Percentiles rank a stretch among this genome's conserved stretches.
Evolutionary conservation across 2,888 invertebrate species (phyloP).

Genomic region (Cynaeus angustus): DNA sequence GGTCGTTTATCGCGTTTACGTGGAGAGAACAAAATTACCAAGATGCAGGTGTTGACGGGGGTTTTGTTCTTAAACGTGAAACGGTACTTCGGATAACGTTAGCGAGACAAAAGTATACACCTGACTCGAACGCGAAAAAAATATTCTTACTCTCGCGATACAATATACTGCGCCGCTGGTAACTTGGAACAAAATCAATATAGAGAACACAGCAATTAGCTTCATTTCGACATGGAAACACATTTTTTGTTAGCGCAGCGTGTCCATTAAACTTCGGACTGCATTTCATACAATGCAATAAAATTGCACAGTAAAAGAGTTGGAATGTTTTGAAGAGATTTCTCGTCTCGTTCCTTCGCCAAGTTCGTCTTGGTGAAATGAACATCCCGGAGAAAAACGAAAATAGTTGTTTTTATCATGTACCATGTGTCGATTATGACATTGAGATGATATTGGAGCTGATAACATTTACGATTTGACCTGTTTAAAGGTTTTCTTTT

Average conservation of each 20-base stretch:
- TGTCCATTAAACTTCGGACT: background rate
- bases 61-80: no score
- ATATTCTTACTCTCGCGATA: no score
- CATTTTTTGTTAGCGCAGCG: background rate
- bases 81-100: no score
- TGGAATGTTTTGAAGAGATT: slow-evolving; percentile 1
- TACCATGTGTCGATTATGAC: background rate
- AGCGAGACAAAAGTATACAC: no score
- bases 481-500: no score
- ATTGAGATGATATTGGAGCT: slow-evolving; percentile 7
- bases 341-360: background rate
- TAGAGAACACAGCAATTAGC: background rate
- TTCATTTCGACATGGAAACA: background rate
- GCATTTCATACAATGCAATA: background rate
- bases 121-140: no score
- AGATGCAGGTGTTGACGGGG: background rate
- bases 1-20: no score
- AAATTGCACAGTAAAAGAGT: background rate
- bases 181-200: slow-evolving; percentile 3
- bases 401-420: background rate
- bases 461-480: background rate
- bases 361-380: no score
- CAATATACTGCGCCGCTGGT: no score
- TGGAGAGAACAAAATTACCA: no score
- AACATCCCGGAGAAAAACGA: background rate